Conservation (phyloP, 2,113 vertebrate species). For the Eidolon helvum region DNA sequence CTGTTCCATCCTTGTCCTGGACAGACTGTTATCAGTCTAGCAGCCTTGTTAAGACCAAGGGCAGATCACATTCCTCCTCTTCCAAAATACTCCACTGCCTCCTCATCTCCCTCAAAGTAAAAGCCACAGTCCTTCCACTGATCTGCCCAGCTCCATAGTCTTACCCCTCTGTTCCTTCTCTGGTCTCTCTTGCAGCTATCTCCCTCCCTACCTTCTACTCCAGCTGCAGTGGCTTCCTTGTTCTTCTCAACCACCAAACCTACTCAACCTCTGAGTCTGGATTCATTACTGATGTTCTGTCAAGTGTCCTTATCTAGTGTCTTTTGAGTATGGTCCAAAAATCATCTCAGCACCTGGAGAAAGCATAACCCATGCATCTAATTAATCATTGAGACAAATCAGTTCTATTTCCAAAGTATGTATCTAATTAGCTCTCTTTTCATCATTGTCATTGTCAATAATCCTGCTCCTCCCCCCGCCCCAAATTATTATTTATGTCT, state of each 20-base stretch:
- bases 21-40: background rate
- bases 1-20: background rate
- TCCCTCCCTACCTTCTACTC: background rate
- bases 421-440: background rate
- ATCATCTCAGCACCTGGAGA: background rate
- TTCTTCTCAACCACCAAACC: background rate
- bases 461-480: accelerated
- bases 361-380: background rate
- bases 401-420: background rate
- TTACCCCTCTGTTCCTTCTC: background rate
- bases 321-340: background rate
- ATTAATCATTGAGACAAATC: background rate
- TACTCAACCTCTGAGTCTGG: background rate
- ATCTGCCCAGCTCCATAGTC: background rate
- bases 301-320: background rate
- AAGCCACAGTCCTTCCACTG: background rate
- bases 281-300: background rate
- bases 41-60: background rate
- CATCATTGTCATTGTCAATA: background rate
- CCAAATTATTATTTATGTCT: background rate
- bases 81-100: background rate
- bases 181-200: background rate
- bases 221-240: background rate
- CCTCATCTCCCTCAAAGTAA: background rate
- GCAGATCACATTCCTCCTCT: background rate